Evolutionary conservation across 2,888 invertebrate genomes (phyloP), one percentile per base, ranked within the genome.

Genomic region (Macrophya alboannulata): DNA sequence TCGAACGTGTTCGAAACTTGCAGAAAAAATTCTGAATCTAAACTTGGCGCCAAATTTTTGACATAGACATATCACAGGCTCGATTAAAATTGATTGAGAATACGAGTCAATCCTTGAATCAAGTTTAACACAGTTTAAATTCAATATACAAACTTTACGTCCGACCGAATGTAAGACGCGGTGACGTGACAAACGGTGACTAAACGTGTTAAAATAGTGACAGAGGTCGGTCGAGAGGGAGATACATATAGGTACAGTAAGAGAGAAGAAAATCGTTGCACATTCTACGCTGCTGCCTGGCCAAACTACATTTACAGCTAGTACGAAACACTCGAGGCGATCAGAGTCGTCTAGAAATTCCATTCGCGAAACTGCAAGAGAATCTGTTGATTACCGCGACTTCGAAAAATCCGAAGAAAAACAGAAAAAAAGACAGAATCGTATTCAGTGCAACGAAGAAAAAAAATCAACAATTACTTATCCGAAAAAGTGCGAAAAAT

Each of bases 141-240:
- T n/a, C 5, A n/a, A n/a, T 17, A 6, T n/a, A 55, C 6, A n/a
- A 8, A n/a, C 8, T 55, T 55, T n/a, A 1, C 6, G 10, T 31
- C 31, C 31, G 6, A 55, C n/a, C 55, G 55, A 55, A 55, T 55
- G n/a, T 37, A 59, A 62, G 62, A 43, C 62, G 81, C 40, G 10
- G 81, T 81, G 62, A 43, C 59, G 81, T 77, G 79, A 85, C 79
- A 77, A 74, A 76, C 85, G 85, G 65, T 85, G 85, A 85, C 79
- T 79, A 79, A 79, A 85, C 76, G 77, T 59, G 62, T 85, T 85
- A 85, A 85, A 85, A 85, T 85, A 85, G 85, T 85, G 85, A 84
- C 68, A 65, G 45, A 79, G 65, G 68, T 25, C 62, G 48, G 79
- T 62, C 43, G 79, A 43, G 65, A 68, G 79, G 55, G 48, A 76